Conservation (phyloP, 1,140 invertebrate genomes). For the Drosophila ercepeae region DNA sequence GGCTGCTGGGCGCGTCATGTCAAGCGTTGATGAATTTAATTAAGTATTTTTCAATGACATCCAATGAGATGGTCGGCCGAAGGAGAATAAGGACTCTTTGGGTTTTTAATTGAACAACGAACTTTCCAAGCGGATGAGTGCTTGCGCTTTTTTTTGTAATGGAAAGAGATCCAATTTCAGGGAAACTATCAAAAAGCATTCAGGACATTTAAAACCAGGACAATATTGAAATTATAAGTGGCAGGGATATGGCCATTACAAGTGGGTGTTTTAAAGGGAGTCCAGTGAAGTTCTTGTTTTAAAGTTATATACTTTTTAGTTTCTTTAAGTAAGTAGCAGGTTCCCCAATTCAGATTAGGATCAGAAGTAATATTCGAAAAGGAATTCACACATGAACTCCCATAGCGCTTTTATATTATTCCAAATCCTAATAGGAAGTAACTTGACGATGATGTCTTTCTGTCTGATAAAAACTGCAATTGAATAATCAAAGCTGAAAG, state of each 20-base stretch:
- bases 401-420: too few species aligned
- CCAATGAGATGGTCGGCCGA: conserved; percentile 40
- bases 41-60: conserved; percentile 79
- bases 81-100: conserved; percentile 25
- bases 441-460: conserved; percentile 1
- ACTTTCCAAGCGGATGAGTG: conserved; percentile 3
- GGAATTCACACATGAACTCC: too few species aligned
- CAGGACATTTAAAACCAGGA: not conserved
- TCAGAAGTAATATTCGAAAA: too few species aligned
- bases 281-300: too few species aligned
- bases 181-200: conserved; percentile 5
- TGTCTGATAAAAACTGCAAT: conserved; percentile 14
- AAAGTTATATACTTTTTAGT: too few species aligned
- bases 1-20: conserved; percentile 52
- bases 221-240: not conserved
- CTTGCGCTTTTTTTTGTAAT: conserved; percentile 10
- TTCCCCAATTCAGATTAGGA: too few species aligned
- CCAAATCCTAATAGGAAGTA: too few species aligned
- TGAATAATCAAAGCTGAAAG: conserved; percentile 19
- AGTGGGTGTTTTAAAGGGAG: too few species aligned
- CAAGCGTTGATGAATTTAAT: conserved; percentile 81
- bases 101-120: conserved; percentile 71
- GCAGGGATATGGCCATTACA: too few species aligned
- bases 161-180: not conserved
- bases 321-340: too few species aligned